These are phyloP conservation scores for Heliothis virescens DNA, from an alignment of 1,140 invertebrate genomes.

Conservation along the genomic window DNA sequence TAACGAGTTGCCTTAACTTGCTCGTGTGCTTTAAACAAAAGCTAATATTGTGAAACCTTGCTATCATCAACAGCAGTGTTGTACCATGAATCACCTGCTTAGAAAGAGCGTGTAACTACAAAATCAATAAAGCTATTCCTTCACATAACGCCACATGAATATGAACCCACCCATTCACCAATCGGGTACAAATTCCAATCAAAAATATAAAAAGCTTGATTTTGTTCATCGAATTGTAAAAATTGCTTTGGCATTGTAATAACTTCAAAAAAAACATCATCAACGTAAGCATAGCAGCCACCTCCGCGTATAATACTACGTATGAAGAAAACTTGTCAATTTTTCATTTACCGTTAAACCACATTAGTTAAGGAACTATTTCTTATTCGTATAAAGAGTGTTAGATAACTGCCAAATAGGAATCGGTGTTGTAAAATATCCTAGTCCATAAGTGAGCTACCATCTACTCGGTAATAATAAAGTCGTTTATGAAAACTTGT, in stretches of 20 bases:
- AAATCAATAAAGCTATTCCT: background rate
- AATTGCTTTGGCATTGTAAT: too few relatives aligned
- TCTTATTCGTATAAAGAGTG: slow-evolving; percentile 63
- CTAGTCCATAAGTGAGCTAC: slow-evolving; percentile 75
- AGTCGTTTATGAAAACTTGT: slow-evolving; percentile 9
- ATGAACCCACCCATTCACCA: too few relatives aligned
- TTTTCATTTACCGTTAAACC: slow-evolving; percentile 66
- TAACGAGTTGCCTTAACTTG: slow-evolving; percentile 15
- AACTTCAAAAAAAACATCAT: background rate
- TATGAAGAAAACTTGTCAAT: slow-evolving; percentile 67
- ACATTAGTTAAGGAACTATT: slow-evolving; percentile 57
- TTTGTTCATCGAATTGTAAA: too few relatives aligned
- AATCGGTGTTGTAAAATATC: slow-evolving; percentile 79
- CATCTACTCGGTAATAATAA: slow-evolving; percentile 32
- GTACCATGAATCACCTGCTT: background rate
- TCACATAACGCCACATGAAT: background rate
- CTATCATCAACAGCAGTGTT: background rate
- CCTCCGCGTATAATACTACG: slow-evolving; percentile 9
- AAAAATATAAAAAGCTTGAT: too few relatives aligned
- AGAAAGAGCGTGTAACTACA: background rate
- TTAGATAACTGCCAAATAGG: slow-evolving; percentile 84
- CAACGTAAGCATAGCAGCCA: background rate
- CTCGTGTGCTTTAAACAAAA: slow-evolving; percentile 26
- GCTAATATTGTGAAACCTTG: background rate
- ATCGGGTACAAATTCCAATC: too few relatives aligned